Percentiles rank a stretch among this genome's conserved stretches.
Conservation (phyloP, 2,888 invertebrate species). For the Andrena haemorrhoa region DNA sequence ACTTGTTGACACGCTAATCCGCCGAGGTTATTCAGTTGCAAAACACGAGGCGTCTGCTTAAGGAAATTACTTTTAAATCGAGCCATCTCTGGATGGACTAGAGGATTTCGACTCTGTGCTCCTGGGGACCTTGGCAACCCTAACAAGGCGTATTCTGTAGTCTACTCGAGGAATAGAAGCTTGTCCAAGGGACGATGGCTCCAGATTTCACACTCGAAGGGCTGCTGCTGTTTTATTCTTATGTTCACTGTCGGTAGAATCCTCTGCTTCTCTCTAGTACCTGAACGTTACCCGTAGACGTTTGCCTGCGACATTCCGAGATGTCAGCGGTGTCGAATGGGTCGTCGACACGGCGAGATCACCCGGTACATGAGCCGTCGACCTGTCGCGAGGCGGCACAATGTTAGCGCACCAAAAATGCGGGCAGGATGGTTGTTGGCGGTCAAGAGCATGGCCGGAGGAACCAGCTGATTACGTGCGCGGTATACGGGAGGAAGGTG, state of each 20-base stretch:
- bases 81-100: not conserved
- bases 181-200: too few species aligned
- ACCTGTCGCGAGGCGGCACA: constrained; percentile 33
- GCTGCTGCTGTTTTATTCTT: too few species aligned
- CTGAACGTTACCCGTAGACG: too few species aligned
- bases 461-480: constrained; percentile 44
- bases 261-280: too few species aligned
- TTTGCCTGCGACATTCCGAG: too few species aligned
- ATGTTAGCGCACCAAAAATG: constrained; percentile 58
- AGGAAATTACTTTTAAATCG: not conserved
- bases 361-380: constrained; percentile 48
- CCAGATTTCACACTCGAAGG: too few species aligned
- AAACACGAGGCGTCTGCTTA: not conserved
- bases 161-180: too few species aligned
- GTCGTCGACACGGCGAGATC: not conserved
- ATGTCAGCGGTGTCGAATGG: too few species aligned
- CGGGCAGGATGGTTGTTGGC: constrained; percentile 41
- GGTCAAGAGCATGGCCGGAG: constrained; percentile 63
- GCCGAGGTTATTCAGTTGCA: not conserved
- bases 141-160: too few species aligned
- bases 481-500: constrained; percentile 19
- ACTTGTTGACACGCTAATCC: not conserved
- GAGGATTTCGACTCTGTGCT: too few species aligned
- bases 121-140: too few species aligned
- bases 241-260: too few species aligned